A percentile compares a stretch with the other conserved stretches of the same genome.
Evolutionary conservation across 2,888 invertebrate species (phyloP).

Genomic region (Eupithecia insigniata): DNA sequence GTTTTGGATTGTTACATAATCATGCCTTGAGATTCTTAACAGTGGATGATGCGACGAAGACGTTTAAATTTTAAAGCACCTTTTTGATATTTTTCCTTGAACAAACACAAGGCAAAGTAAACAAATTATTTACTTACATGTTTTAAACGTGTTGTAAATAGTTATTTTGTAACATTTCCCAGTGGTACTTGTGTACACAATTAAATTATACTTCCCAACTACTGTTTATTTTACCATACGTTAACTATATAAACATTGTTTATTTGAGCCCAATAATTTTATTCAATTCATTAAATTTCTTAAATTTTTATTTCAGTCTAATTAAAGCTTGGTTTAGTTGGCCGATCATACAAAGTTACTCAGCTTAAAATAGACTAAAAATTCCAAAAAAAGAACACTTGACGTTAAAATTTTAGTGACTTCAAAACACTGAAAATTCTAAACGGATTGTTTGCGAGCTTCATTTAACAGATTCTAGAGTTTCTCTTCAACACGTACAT

Average conservation of each 20-base stretch:
- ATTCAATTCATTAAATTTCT: not conserved
- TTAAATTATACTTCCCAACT: constrained; percentile 21
- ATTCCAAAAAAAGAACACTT: too few species aligned
- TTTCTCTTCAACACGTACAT: not conserved
- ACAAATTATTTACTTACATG: constrained; percentile 61
- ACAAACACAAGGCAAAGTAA: constrained; percentile 49
- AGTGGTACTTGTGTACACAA: constrained; percentile 46
- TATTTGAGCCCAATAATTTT: not conserved
- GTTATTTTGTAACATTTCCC: constrained; percentile 38
- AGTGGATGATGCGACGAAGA: not conserved
- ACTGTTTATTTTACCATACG: not conserved
- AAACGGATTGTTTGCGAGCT: not conserved
- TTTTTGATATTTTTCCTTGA: constrained; percentile 30
- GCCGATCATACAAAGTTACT: not conserved
- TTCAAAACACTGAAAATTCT: not conserved
- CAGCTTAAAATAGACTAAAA: not conserved
- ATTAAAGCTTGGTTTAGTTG: not conserved
- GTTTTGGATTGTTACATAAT: too few species aligned
- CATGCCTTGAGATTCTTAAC: too few species aligned
- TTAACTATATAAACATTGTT: not conserved
- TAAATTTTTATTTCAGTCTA: not conserved
- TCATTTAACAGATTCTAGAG: not conserved
- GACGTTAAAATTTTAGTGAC: not conserved
- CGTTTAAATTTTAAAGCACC: not conserved
- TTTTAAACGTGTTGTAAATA: constrained; percentile 54